Conservation (phyloP, 2,797 vertebrate species). For the Melopsittacus undulatus region DNA sequence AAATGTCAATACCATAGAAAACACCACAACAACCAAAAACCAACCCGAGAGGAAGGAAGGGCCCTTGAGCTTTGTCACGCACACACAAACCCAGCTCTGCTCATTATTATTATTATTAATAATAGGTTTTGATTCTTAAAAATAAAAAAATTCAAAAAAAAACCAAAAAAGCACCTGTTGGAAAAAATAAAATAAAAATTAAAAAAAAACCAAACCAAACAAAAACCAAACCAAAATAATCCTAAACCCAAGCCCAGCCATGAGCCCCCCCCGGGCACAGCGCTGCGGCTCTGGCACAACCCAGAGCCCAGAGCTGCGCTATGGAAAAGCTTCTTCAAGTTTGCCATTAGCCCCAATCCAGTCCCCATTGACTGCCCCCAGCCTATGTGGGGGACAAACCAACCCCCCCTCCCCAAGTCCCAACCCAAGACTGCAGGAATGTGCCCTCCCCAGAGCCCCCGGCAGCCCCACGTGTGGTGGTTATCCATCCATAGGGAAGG, state of each 20-base stretch:
- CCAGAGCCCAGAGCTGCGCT: not conserved
- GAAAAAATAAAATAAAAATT: not conserved
- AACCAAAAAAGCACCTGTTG: constrained; percentile 50
- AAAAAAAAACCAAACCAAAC: not conserved
- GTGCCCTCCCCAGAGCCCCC: constrained; percentile 61
- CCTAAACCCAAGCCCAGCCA: not conserved
- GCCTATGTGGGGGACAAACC: constrained; percentile 66
- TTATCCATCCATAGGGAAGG: constrained; percentile 80
- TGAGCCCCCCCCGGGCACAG: constrained; percentile 42
- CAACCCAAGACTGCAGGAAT: constrained; percentile 5
- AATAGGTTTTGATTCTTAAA: not conserved
- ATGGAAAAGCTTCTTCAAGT: constrained; percentile 80
- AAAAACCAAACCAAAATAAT: not conserved
- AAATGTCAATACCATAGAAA: constrained; percentile 38
- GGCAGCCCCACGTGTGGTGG: constrained; percentile 59
- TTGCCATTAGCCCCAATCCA: constrained; percentile 80
- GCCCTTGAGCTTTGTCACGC: constrained; percentile 40
- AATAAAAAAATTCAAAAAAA: not conserved
- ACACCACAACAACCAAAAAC: not conserved
- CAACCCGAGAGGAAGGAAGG: constrained; percentile 25
- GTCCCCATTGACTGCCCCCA: constrained; percentile 76
- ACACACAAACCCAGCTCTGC: constrained; percentile 51
- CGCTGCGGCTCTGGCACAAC: constrained; percentile 26
- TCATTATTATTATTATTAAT: constrained; percentile 19
- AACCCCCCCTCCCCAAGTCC: not conserved